Evolutionary conservation across 64 coral and sea anemone species (phyloP).

Genomic region (Stichodactyla mertensii): DNA sequence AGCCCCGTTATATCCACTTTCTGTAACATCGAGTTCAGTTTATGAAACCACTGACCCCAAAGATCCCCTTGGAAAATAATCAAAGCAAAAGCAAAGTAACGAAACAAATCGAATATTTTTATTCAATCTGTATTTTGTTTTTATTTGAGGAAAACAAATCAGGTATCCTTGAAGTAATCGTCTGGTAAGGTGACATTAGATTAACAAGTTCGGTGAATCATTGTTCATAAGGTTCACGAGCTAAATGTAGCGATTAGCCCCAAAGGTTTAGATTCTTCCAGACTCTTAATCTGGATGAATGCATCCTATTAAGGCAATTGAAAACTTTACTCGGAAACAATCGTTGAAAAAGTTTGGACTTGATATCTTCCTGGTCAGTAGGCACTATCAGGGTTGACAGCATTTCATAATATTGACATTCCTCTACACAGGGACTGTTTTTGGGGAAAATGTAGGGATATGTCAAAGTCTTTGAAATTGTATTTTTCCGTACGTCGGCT

Average conservation of each 20-base stretch:
- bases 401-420: slow-evolving; percentile 64
- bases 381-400: slow-evolving; percentile 22
- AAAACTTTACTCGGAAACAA: slow-evolving; percentile 21
- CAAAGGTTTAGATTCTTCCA: slow-evolving; percentile 48
- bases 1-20: not conserved
- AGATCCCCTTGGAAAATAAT: not conserved
- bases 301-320: slow-evolving; percentile 59
- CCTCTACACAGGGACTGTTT: slow-evolving; percentile 52
- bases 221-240: slow-evolving; percentile 62
- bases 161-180: slow-evolving; percentile 9
- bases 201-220: slow-evolving; percentile 84
- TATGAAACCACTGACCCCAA: not conserved
- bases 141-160: not conserved
- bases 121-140: slow-evolving; percentile 36
- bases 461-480: not conserved
- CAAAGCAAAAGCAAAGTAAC: not conserved
- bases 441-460: slow-evolving; percentile 13
- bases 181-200: slow-evolving; percentile 66
- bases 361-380: slow-evolving; percentile 33
- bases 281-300: slow-evolving; percentile 12
- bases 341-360: slow-evolving; percentile 24
- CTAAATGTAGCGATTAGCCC: slow-evolving; percentile 79
- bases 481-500: not conserved
- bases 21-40: not conserved
- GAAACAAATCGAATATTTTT: not conserved